Conservation (phyloP, 2,888 invertebrate species). For the Vannuccia rotundouncinata region DNA sequence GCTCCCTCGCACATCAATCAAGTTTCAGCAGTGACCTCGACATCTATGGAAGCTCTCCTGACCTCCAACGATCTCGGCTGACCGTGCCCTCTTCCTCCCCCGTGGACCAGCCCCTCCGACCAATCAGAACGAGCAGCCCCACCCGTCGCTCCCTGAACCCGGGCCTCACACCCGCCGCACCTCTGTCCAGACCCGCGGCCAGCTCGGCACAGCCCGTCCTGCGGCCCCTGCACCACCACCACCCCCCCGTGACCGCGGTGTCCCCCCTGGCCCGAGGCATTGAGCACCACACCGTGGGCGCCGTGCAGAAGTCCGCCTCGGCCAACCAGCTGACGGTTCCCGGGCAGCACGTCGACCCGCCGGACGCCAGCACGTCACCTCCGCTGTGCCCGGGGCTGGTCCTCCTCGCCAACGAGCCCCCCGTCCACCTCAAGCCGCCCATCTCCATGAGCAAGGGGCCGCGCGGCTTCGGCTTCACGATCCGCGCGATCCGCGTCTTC, state of each 20-base stretch:
- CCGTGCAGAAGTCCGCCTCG: conserved; percentile 5
- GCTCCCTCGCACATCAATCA: conserved; percentile 29
- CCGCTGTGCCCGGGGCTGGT: neutral
- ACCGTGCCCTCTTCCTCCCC: neutral
- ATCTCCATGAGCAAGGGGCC: conserved; percentile 87
- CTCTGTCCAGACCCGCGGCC: neutral
- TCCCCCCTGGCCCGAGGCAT: conserved; percentile 15
- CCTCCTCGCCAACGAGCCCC: neutral
- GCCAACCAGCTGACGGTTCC: conserved; percentile 30
- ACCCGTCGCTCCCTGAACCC: neutral
- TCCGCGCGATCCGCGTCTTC: conserved; percentile 93
- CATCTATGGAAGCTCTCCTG: neutral
- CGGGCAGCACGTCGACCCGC: neutral
- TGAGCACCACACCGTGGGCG: neutral
- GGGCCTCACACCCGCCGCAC: neutral
- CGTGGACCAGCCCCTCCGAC: neutral
- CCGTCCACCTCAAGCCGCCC: conserved; percentile 57
- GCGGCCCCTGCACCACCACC: neutral
- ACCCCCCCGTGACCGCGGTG: conserved; percentile 21
- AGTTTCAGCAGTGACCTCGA: conserved; percentile 17
- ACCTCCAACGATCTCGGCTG: neutral
- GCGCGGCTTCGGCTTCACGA: conserved; percentile 92
- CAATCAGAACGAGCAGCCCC: neutral
- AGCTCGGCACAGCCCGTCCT: neutral
- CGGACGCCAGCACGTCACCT: neutral